Percentiles rank a stretch among this genome's conserved stretches.
These are phyloP conservation scores for Megalops atlanticus DNA, from an alignment of 2,113 vertebrate genomes.

Conservation along the genomic window DNA sequence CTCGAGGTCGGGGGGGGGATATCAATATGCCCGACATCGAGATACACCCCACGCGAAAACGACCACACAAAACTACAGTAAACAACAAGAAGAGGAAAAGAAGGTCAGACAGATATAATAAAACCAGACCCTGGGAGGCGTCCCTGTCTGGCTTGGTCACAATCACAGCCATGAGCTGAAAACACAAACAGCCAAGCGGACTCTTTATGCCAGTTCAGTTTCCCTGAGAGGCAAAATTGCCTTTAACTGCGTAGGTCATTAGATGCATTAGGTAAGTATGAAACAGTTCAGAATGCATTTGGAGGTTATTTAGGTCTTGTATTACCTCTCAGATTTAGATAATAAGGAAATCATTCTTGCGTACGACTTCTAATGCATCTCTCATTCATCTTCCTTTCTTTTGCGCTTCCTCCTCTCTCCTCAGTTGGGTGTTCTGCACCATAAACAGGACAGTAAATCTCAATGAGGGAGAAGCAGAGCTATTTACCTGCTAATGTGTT, in stretches of 20 bases:
- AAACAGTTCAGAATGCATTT: not conserved
- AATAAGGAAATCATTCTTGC: slow-evolving; percentile 12
- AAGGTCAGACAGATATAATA: not conserved
- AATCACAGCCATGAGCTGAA: not conserved
- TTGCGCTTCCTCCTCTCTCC: not conserved
- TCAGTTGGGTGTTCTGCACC: not conserved
- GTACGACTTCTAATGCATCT: slow-evolving; percentile 3
- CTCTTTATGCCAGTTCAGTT: not conserved
- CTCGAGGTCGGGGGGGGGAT: slow-evolving; percentile 1
- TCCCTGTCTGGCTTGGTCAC: not conserved
- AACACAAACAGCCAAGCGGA: not conserved
- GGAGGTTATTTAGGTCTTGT: not conserved
- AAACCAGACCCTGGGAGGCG: not conserved
- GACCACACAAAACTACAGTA: not conserved
- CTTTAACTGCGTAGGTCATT: not conserved
- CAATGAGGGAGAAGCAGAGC: slow-evolving; percentile 12
- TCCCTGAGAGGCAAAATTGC: not conserved
- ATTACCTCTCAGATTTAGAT: not conserved
- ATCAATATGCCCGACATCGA: slow-evolving; percentile 19
- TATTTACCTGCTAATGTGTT: slow-evolving; percentile 12
- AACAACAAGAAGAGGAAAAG: not conserved
- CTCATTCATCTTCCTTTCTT: slow-evolving; percentile 5
- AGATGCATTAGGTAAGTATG: slow-evolving; percentile 7
- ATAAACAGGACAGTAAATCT: slow-evolving; percentile 21
- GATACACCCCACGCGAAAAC: not conserved